Evolutionary conservation across 2,113 vertebrate genomes (phyloP), one percentile per base, ranked within the genome.

Genomic region (Daboia siamensis): DNA sequence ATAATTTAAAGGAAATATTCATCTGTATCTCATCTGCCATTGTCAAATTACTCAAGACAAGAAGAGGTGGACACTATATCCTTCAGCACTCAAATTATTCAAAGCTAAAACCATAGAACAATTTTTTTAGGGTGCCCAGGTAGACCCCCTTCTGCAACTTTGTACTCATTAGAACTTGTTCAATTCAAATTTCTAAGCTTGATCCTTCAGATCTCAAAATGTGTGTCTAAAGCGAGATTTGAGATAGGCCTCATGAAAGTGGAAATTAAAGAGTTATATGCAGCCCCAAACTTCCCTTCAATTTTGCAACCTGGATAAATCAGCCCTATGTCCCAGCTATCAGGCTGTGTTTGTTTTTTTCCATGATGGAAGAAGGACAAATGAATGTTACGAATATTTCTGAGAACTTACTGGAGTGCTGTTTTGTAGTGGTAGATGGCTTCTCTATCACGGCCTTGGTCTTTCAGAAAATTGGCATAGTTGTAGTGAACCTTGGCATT

Each of bases 401-500:
- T 1, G 0, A 2, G 23, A 3, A 93, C 98, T 98, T 97, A 98
- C 98, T 95, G 97, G 94, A 98, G 98, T 80, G 99, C 98, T 0
- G 98, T 98, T 95, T 97, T 98, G 97, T 99, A 99, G 96, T 99
- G 99, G 95, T 98, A 97, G 95, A 99, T 98, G 0, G 99, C 99
- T 96, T 99, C 98, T 54, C 95, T 23, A 13, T 98, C 97, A 4
- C 98, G 98, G 59, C 98, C 98, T 54, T 96, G 98, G 97, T 99
- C 99, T 93, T 99, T 99, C 96, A 99, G 97, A 95, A 99, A 99
- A 96, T 99, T 99, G 96, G 99, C 99, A 0, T 99, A 99, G 98
- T 99, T 99, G 97, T 99, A 99, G 96, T 99, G 99, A 85, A 99
- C 99, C 97, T 99, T 99, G 96, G 99, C 99, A 0, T 99, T 99